Percentiles rank a stretch among this genome's conserved stretches.
These are phyloP conservation scores for Menidia beryllina DNA, from an alignment of 2,113 vertebrate genomes.

Conservation along the genomic window DNA sequence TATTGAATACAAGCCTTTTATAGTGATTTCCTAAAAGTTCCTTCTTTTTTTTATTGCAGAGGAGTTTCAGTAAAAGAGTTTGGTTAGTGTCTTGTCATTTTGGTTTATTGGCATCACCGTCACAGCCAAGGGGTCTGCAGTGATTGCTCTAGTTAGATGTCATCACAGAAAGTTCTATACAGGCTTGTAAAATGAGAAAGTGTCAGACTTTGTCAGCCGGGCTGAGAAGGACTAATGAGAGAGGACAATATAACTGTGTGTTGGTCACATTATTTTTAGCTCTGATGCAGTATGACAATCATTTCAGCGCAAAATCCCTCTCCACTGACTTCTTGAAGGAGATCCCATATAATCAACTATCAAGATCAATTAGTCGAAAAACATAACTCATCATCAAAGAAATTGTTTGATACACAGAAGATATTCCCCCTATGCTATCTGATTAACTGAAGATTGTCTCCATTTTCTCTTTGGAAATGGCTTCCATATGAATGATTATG, in stretches of 20 bases:
- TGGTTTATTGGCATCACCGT: constrained; percentile 44
- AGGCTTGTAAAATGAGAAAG: constrained; percentile 44
- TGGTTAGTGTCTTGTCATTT: constrained; percentile 44
- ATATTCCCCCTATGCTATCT: constrained; percentile 4
- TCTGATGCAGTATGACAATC: constrained; percentile 13
- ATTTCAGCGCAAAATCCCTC: constrained; percentile 9
- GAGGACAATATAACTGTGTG: constrained; percentile 27
- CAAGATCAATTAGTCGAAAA: constrained; percentile 37
- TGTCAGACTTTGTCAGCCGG: constrained; percentile 40
- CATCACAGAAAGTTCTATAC: constrained; percentile 50
- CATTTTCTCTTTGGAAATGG: constrained; percentile 19
- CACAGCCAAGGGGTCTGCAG: constrained; percentile 39
- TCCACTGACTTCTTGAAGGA: constrained; percentile 25
- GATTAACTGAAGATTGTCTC: constrained; percentile 34
- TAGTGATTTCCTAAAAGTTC: constrained; percentile 55
- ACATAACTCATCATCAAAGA: constrained; percentile 7
- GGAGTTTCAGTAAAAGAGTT: constrained; percentile 32
- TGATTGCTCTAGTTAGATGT: constrained; percentile 46
- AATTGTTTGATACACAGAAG: constrained; percentile 12
- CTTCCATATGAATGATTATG: not conserved
- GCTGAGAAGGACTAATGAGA: constrained; percentile 39
- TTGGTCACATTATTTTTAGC: constrained; percentile 31
- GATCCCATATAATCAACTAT: constrained; percentile 51
- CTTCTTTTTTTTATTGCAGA: constrained; percentile 40
- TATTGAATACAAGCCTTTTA: constrained; percentile 49